Conservation (phyloP, 2,797 vertebrate genomes). For the Lacerta bilineata region DNA sequence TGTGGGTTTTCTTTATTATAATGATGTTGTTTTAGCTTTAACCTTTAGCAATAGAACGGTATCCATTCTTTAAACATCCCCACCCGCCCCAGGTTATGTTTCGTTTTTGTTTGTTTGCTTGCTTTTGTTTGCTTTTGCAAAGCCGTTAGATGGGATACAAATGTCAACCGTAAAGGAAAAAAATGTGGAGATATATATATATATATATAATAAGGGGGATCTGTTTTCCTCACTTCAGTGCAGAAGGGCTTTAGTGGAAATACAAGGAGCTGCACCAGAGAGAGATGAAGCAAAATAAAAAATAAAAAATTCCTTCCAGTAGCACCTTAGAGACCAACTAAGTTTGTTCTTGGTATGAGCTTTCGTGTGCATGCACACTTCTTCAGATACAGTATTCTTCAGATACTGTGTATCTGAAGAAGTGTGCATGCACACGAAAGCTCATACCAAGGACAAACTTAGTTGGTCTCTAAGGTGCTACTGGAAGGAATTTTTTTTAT, state of each 20-base stretch:
- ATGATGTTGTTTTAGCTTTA: background rate
- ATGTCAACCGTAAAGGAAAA: background rate
- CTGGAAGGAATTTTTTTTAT: no score
- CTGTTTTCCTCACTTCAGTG: background rate
- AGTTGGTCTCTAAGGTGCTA: no score
- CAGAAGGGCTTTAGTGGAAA: constrained; percentile 38
- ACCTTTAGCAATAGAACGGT: background rate
- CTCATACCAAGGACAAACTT: no score
- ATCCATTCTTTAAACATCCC: background rate
- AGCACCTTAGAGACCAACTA: no score
- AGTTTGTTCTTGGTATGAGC: no score
- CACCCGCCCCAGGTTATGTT: background rate
- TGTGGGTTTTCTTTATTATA: background rate
- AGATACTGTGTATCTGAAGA: no score
- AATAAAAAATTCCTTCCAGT: no score
- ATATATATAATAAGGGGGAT: background rate
- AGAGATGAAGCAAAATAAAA: background rate
- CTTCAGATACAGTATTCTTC: no score
- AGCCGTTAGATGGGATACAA: background rate
- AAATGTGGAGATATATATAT: background rate
- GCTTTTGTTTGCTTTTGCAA: background rate
- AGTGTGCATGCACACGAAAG: no score
- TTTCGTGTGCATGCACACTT: no score
- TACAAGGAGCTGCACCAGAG: constrained; percentile 36
- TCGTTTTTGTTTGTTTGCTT: no score